Evolutionary conservation across 2,797 vertebrate species (phyloP), one percentile per base, ranked within the genome.

Genomic region (Anas georgica): DNA sequence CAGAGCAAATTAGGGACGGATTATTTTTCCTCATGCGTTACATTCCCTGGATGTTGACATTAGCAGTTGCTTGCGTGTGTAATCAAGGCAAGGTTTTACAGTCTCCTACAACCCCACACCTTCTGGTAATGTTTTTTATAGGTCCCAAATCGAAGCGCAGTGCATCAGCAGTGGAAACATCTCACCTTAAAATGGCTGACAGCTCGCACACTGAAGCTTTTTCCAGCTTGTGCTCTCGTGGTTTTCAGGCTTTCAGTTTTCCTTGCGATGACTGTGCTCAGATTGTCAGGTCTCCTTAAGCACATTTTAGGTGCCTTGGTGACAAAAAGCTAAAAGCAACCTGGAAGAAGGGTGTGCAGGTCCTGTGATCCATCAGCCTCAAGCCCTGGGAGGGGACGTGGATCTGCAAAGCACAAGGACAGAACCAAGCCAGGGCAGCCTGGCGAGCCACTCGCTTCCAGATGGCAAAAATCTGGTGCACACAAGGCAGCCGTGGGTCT

Each of bases 151-250:
- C 29, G 23, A 64, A 55, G 72, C 2, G 2, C 52, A 22, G 79
- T 5, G 14, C 72, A 43, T 83, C 79, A 63, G 90, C 93, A 33
- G 56, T 80, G 94, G 79, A 39, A 88, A 60, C 90, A 48, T 72
- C 94, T 95, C 90, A 70, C 94, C 90, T 93, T 83, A 88, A 92
- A 86, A 95, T 93, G 93, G 94, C 88, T 93, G 94, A 62, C 87
- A 58, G 89, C 64, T 96, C 80, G 11, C 66, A 75, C 46, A 6
- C 46, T 15, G 2, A n/a, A 28, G 86, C 87, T 85, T 88, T 85
- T 50, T 50, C 13, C 88, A 75, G 88, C 85, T 88, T 55, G 0
- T 64, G 89, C 74, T 94, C 48, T 35, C 67, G 3, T 17, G 7
- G 2, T 35, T 50, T 6, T 7, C 6, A 70, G 67, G 92, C 41